Base-by-base conservation (phyloP, 1,140 invertebrate species). In the Caerostris darwini region DNA sequence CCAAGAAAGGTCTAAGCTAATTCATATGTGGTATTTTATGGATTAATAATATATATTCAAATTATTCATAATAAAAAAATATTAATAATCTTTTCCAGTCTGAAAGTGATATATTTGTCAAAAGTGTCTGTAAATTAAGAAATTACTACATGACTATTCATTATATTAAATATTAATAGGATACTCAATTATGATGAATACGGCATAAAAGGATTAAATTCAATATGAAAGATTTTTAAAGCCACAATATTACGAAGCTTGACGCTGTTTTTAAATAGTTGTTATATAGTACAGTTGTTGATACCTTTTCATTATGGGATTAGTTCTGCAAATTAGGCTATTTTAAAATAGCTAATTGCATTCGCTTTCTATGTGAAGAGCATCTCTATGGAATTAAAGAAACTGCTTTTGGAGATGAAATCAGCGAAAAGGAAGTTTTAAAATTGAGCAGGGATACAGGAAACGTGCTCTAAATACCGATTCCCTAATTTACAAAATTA, bases 401-500 rank as follows among this genome's bases (percentile, higher is more conserved):
- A 77, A 50, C 34, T 50, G 50, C 71, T 50, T 3, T 77, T 77
- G 34, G 8, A 77, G 34, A 64, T 64, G 71, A 77, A 12, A 50
- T 19, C 71, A 53, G 12, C 71, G 8, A 77, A 53, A 77, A 34
- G 71, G 53, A 67, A 77, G 71, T 50, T 77, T 77, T 77, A 50
- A 77, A 77, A 77, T 77, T 77, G 71, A 77, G 34, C 71, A 77
- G 34, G 34, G 34, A 77, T 77, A 53, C 71, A 50, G 71, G 19
- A 53, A 77, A 53, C 71, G 71, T 77, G 71, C 50, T 77, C 71
- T 77, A 77, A 77, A 77, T 77, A 77, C 71, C 5, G 71, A 77
- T 77, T 77, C 71, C 71, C 34, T 77, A 77, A 77, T 77, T 77
- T 77, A 50, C 71, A 50, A 34, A 77, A 77, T 77, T 77, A 77